These are phyloP conservation scores for Chrysolina oricalcia DNA, from an alignment of 2,888 invertebrate genomes.

Conservation along the genomic window DNA sequence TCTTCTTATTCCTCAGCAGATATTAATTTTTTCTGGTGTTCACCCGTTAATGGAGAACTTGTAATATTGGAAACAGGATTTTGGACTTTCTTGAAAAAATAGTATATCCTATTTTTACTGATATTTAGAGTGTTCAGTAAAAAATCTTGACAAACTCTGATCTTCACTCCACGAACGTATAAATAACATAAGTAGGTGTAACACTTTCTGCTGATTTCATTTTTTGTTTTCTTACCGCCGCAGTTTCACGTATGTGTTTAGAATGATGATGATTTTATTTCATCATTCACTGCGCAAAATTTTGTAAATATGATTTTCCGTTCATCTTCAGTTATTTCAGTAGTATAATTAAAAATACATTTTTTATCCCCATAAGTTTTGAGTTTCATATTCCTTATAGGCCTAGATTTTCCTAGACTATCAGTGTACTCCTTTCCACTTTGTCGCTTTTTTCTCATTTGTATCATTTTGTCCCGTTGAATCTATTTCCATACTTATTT, in stretches of 20 bases:
- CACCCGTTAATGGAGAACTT: constrained; percentile 10
- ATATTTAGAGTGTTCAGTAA: constrained; percentile 26
- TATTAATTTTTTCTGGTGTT: constrained; percentile 23
- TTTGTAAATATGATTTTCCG: too few relatives aligned
- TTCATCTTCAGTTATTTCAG: too few relatives aligned
- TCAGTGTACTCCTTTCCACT: too few relatives aligned
- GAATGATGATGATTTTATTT: constrained; percentile 27
- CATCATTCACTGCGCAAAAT: too few relatives aligned
- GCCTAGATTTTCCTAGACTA: too few relatives aligned
- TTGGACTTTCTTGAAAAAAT: constrained; percentile 15
- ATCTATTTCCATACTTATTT: too few relatives aligned
- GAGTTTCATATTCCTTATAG: too few relatives aligned
- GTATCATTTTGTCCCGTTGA: too few relatives aligned
- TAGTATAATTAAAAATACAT: too few relatives aligned
- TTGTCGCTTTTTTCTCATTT: too few relatives aligned
- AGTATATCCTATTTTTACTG: constrained; percentile 29
- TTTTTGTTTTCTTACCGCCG: constrained; percentile 21
- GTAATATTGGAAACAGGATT: constrained; percentile 5
- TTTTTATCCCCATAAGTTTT: too few relatives aligned
- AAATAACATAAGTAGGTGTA: constrained; percentile 26
- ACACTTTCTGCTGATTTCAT: constrained; percentile 10
- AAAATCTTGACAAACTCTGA: constrained; percentile 27
- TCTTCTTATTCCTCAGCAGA: constrained; percentile 20
- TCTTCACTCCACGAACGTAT: constrained; percentile 24
- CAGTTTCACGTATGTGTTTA: constrained; percentile 25